Percentiles rank a stretch among this genome's conserved stretches.
These are phyloP conservation scores for Caenorhabditis tropicalis DNA, from an alignment of 1,140 invertebrate species.

Conservation along the genomic window DNA sequence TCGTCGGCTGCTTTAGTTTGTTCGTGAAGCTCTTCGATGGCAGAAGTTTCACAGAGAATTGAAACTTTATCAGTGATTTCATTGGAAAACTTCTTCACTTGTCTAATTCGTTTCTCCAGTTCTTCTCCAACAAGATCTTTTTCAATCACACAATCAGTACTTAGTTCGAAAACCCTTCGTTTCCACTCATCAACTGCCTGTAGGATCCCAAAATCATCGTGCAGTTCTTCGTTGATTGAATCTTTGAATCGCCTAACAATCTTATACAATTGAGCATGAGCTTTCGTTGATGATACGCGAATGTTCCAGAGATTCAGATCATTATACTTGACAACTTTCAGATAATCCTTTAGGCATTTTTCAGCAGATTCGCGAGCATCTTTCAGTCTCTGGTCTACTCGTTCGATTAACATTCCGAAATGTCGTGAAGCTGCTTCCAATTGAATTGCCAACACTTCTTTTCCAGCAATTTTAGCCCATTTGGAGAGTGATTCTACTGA, in stretches of 20 bases:
- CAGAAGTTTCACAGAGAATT: slow-evolving; percentile 3
- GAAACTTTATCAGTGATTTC: not conserved
- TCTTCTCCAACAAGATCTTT: not conserved
- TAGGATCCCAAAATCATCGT: not conserved
- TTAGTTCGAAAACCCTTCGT: not conserved
- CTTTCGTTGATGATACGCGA: slow-evolving; percentile 76
- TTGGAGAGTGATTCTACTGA: not conserved
- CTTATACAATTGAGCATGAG: slow-evolving; percentile 66
- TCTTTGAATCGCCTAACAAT: slow-evolving; percentile 69
- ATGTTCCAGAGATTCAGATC: slow-evolving; percentile 94
- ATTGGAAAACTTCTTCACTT: not conserved
- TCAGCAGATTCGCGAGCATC: slow-evolving; percentile 76
- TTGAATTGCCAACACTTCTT: slow-evolving; percentile 74
- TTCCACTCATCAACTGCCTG: slow-evolving; percentile 16
- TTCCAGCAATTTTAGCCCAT: slow-evolving; percentile 1
- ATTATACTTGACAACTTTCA: slow-evolving; percentile 94
- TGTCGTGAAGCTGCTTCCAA: slow-evolving; percentile 87
- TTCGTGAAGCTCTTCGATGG: slow-evolving; percentile 8
- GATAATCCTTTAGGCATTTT: slow-evolving; percentile 85
- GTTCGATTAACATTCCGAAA: slow-evolving; percentile 81
- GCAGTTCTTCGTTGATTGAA: not conserved
- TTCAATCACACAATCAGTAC: not conserved
- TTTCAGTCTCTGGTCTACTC: slow-evolving; percentile 78
- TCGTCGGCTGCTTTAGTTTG: slow-evolving; percentile 13
- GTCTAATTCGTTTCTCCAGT: not conserved